Evolutionary conservation across 2,797 vertebrate genomes (phyloP), one percentile per base, ranked within the genome.

Genomic region (Triplophysa bombifrons): DNA sequence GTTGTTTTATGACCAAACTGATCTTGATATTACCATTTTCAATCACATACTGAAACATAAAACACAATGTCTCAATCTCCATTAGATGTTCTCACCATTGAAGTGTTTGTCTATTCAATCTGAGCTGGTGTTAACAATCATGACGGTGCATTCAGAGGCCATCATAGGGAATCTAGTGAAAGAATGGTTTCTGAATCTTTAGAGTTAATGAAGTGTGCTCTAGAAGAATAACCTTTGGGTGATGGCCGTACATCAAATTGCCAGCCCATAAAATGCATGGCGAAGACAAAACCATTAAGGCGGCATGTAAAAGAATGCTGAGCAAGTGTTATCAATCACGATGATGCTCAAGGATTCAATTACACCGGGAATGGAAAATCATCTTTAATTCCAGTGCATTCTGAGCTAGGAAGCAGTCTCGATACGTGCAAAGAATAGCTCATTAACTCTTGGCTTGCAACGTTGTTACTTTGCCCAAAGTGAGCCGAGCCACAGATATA

Each of bases 171-270:
- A 64, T 72, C 58, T 75, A 78, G 25, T 30, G 74, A 71, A 84
- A 50, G 60, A 74, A 78, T 12, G 53, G 50, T 74, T 82, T 80
- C 72, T 72, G 71, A 74, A 70, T 7, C 63, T 70, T 25, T 80
- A 77, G 88, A 88, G 89, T 92, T 92, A 93, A 92, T 92, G 90
- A 92, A 90, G 88, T 88, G 88, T 87, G 88, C 86, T 84, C 83
- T 71, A 85, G 86, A 91, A 87, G 89, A 91, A 92, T 92, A 91
- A 91, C 91, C 90, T 91, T 90, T 89, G 87, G 91, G 86, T 86
- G 84, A 84, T 85, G 81, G 81, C 87, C 87, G 90, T 92, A 91
- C 89, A 92, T 92, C 91, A 93, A 86, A 82, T 69, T 80, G 82
- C 73, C 84, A 80, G 89, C 88, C 88, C 67, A 66, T 91, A 90